These are phyloP conservation scores for Pteria penguin DNA, from an alignment of 2,888 invertebrate genomes.

Conservation along the genomic window DNA sequence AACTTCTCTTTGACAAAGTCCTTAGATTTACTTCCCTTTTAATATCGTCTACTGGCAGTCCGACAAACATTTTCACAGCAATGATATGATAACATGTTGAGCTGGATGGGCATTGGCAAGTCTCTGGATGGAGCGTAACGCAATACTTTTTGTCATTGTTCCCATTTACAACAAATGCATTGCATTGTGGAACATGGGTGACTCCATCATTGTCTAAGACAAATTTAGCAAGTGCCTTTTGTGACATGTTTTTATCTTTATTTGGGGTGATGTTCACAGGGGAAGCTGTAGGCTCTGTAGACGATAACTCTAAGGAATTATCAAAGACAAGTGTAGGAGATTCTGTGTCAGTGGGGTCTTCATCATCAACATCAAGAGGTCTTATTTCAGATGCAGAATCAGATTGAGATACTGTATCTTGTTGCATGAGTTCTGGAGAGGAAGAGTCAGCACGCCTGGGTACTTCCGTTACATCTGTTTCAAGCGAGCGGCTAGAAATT, in stretches of 20 bases:
- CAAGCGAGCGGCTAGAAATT: neutral
- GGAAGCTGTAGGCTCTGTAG: neutral
- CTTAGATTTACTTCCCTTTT: slow-evolving; percentile 6
- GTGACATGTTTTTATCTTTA: neutral
- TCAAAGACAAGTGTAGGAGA: too few relatives aligned
- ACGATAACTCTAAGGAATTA: neutral
- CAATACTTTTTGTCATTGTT: neutral
- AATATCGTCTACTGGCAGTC: neutral
- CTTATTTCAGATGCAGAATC: neutral
- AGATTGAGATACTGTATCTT: too few relatives aligned
- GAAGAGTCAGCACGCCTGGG: too few relatives aligned
- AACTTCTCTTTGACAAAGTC: neutral
- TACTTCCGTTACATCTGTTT: too few relatives aligned
- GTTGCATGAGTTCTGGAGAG: too few relatives aligned
- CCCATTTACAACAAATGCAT: neutral
- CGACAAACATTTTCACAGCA: slow-evolving; percentile 1
- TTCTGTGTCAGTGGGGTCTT: too few relatives aligned
- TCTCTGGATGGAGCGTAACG: neutral
- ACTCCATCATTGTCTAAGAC: neutral
- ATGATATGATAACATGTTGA: neutral
- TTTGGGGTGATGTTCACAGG: neutral
- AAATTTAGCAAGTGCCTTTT: neutral
- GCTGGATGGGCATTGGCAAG: neutral
- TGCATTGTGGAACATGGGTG: slow-evolving; percentile 1
- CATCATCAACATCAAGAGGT: too few relatives aligned